Base-by-base conservation (phyloP, 2,888 invertebrate species). In the Ischnura elegans region DNA sequence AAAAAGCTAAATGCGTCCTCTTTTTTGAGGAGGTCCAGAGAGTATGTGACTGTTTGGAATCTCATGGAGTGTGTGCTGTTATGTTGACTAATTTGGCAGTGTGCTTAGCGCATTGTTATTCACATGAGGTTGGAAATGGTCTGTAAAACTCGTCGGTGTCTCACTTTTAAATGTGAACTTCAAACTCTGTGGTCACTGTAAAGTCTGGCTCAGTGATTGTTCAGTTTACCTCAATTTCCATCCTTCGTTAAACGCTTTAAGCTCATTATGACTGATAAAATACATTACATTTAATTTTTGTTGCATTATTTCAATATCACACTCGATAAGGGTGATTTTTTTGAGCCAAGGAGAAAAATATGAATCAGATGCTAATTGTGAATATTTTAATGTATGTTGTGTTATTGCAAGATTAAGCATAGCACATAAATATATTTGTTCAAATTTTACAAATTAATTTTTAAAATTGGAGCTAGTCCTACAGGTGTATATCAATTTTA, bases 271-370 rank as follows among this genome's bases (percentile, higher is more conserved):
- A 90, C 55, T 61, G 10, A 61, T 61, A n/a, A 66, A 61, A 43
- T 66, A 90, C 90, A 90, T 90, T 90, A 61, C 90, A 90, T 90
- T 90, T 90, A 76, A 76, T 86, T 90, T 61, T 61, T 90, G 90
- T 66, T 90, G 90, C 61, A 90, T 90, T 36, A 13, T 76, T 90
- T 90, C 66, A 61, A 61, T 66, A 61, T 61, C 55, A 25, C 66
- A 90, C 76, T 10, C 36, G 3, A 13, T 29, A 66, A 90, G 90
- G 45, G 42, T 66, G 90, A 42, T 61, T 90, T 36, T 51, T 61
- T 61, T 76, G 43, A 51, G 55, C 61, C 66, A 3, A 43, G 61
- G 61, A 61, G 66, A 61, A 42, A 61, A 43, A 61, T 90, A 51
- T 51, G 61, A 90, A 90, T 90, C 90, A 43, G 90, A 90, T 36